Base-by-base conservation (phyloP, 2,113 vertebrate genomes). In the Phalacrocorax carbo region DNA sequence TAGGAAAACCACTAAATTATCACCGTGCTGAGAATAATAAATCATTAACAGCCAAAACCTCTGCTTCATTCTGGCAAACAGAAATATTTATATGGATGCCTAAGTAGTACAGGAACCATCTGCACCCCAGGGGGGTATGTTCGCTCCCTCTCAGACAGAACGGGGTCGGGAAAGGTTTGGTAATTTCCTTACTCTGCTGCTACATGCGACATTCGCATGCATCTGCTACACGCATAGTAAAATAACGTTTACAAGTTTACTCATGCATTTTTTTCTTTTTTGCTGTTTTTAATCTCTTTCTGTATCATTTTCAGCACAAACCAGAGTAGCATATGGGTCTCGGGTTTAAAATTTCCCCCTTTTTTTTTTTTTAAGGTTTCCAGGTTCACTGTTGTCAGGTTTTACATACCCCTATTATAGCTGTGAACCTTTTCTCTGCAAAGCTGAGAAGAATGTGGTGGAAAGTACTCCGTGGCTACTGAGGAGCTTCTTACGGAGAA, bases 61-160 rank as follows among this genome's bases (percentile, higher is more conserved):
- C 86, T 0, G 1, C 64, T 88, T 80, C 44, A 15, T 58, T 82
- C 83, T 90, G 83, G 89, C 91, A 94, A 95, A 82, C 79, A 96
- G 81, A 85, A 97, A 73, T 54, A 90, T 69, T 97, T 95, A 69
- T 73, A 15, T n/a, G 75, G 84, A 92, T 70, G 91, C 78, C 54
- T 48, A 34, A 91, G 88, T 34, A 86, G 68, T 60, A 65, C 94
- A 95, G 95, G 93, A 95, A 95, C 89, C 91, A 95, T 91, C 93
- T 95, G 95, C 91, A 88, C 91, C 95, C 88, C 34, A 5, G 66
- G 73, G 86, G 72, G 72, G 7, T 20, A 71, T 4, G 17, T 89
- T 87, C 94, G 89, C 91, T 95, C 84, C 58, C 10, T 30, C 81
- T 42, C 88, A 79, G 79, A 10, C 80, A 71, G 91, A 93, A 71